Evolutionary conservation across 2,113 vertebrate species (phyloP).

Genomic region (Marcusenius ussheri): DNA sequence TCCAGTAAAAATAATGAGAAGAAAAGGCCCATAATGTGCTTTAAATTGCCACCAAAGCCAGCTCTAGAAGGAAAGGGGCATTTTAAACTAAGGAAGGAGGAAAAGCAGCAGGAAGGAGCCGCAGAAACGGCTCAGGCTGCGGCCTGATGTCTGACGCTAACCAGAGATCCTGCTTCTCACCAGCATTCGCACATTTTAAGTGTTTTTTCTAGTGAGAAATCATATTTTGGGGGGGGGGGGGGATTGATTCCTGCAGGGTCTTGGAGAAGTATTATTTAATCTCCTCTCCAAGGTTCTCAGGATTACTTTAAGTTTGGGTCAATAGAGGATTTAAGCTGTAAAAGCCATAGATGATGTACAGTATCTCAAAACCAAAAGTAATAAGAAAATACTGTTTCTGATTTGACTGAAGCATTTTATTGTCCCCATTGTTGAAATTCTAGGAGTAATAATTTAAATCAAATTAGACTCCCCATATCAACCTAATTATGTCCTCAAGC

Average conservation of each 20-base stretch:
- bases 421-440: background rate
- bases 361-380: background rate
- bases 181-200: background rate
- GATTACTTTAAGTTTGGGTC: background rate
- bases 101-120: background rate
- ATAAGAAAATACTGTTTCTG: background rate
- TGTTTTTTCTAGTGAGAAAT: background rate
- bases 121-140: background rate
- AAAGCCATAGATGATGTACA: background rate
- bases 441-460: background rate
- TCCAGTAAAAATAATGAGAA: background rate
- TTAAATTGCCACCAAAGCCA: background rate
- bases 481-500: background rate
- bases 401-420: background rate
- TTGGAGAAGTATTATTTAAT: background rate
- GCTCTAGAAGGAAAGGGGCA: background rate
- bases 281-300: background rate
- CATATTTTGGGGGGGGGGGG: background rate
- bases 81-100: background rate
- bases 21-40: background rate
- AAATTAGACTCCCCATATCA: background rate
- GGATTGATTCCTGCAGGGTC: background rate
- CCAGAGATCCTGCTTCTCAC: background rate
- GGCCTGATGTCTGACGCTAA: background rate
- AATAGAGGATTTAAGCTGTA: background rate